Base-by-base conservation (phyloP, 2,888 invertebrate species). In the Willowsia nigromaculata region DNA sequence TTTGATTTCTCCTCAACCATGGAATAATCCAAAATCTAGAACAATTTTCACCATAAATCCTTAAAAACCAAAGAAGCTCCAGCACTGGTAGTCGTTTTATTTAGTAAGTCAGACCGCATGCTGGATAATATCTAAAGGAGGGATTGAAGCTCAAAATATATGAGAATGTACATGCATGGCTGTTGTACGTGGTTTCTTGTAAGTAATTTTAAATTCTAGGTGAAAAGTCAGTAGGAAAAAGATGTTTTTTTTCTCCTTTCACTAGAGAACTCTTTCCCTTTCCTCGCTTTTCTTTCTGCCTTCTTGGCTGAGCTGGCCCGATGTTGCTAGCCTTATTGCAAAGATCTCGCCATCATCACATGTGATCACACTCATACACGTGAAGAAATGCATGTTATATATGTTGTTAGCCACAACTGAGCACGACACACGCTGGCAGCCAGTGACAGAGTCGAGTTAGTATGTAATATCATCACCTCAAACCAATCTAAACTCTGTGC, bases 31-130 rank as follows among this genome's bases (percentile, higher is more conserved):
- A 65, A 85, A 78, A 85, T 85, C 85, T 85, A 50, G 78, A 85
- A 78, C 85, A 85, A 78, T 85, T 85, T 85, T 85, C 65, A 47
- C 85, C 85, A 78, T 85, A 85, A 85, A 85, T 85, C 85, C 50
- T 62, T 47, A 59, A 47, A 59, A 85, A 85, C 15, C 7, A 71
- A 43, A 76, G 47, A 76, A 43, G 74, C 74, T 74, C 74, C 18
- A 3, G 11, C 25, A 0, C 13, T 33, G 56, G 33, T 27, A 56
- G 47, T 68, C 71, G 11, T 84, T 56, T 83, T 56, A 47, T 80
- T 56, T 81, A 27, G 37, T 33, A 80, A 80, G 56, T 80, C 53
- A 65, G 50, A 18, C 50, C 1, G n/a, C 33, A 37, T 33, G 33
- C 11, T 37, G 65, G 59, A 30, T 62, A 62, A 62, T 27, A 62